phyloP scores from a whole-genome alignment of 2,888 invertebrate species.

The Tetramorium bicarinatum region DNA sequence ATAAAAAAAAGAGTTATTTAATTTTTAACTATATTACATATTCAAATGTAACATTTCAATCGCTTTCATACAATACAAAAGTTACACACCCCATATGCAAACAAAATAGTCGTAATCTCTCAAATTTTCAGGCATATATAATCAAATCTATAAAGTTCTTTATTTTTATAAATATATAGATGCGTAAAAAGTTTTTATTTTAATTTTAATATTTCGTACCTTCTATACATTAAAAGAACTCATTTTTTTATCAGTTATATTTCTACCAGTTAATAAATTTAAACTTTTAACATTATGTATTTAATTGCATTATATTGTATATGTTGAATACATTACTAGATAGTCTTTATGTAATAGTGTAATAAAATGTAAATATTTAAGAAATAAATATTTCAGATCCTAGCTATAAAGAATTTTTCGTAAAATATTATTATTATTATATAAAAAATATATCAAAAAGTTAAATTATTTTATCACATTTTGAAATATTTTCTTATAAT shows the following conservation, averaged over 20 bases:
- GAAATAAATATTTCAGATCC: neutral
- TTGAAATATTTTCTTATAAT: neutral
- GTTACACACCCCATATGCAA: neutral
- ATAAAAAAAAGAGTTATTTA: neutral
- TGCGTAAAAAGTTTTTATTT: neutral
- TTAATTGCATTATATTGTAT: neutral
- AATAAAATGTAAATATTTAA: neutral
- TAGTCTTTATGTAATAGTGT: neutral
- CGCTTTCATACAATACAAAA: neutral
- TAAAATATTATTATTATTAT: neutral
- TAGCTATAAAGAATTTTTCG: neutral
- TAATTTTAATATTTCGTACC: neutral
- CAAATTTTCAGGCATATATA: neutral
- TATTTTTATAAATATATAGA: neutral
- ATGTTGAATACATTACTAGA: neutral
- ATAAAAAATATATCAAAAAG: neutral
- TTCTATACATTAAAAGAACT: neutral
- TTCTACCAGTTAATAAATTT: neutral
- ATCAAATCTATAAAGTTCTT: neutral
- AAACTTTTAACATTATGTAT: neutral
- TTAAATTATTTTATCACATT: neutral
- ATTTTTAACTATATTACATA: neutral
- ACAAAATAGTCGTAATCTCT: neutral
- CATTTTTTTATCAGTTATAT: neutral
- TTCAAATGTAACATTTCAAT: neutral